Base-by-base conservation (phyloP, 2,113 vertebrate species). In the Gallinago jamesoni region DNA sequence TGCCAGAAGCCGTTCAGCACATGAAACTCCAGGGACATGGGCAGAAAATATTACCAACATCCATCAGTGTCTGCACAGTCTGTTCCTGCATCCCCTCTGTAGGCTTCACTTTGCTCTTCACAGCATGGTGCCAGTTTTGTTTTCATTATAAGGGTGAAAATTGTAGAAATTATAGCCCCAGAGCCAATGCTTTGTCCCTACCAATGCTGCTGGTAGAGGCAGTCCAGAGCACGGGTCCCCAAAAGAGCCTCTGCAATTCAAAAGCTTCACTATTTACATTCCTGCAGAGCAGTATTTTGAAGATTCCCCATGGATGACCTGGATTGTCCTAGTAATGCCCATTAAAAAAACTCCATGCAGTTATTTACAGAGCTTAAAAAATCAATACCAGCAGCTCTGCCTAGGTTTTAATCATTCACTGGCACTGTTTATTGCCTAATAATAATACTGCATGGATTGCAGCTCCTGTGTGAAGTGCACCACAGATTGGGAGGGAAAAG, bases 341-440 rank as follows among this genome's bases (percentile, higher is more conserved):
- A 43, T 80, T 87, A 10, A 74, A 91, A 63, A 39, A 21, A 2
- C 10, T 55, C 35, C 14, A 25, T 37, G 28, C 25, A 87, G 17
- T 47, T 88, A 53, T 88, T 87, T 41, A 82, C 9, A 13, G 45
- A 74, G 31, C 50, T 93, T 78, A 30, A 64, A 76, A 86, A 94
- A 87, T 93, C 78, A 47, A 27, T 93, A 76, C n/a, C n/a, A 74
- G 70, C 20, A 91, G 22, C 33, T 80, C 62, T 91, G 45, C 13
- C 37, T 80, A 63, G 15, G 20, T 75, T 91, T 96, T 90, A 91
- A 80, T 95, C 53, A 80, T 59, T 53, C 67, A 53, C 21, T 68
- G 84, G 55, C 50, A 66, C 70, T 87, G 39, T 85, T 96, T 85
- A 80, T 96, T 91, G 70, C 78, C 35, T 88, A 73, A 96, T 89